Conservation (phyloP, 2,888 invertebrate species). For the Criorhina ranunculi region DNA sequence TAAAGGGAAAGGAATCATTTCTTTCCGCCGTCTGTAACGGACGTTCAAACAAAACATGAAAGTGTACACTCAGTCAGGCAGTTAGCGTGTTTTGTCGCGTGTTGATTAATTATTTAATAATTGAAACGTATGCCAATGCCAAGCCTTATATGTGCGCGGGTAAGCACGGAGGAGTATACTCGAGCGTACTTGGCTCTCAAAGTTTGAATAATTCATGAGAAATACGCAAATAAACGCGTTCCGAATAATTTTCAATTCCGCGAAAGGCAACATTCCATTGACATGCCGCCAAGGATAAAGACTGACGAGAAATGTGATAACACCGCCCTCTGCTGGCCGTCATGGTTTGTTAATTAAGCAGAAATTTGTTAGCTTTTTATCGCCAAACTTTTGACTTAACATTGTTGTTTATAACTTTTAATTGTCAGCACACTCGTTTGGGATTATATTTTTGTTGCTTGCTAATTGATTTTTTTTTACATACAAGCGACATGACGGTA, state of each 20-base stretch:
- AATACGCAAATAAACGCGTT: conserved; percentile 23
- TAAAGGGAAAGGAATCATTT: conserved; percentile 19
- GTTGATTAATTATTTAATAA: conserved; percentile 58
- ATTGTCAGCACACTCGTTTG: conserved; percentile 6
- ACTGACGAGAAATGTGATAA: conserved; percentile 6
- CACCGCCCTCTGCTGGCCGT: background rate
- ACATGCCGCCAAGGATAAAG: background rate
- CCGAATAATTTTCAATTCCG: conserved; percentile 20
- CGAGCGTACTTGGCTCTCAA: background rate
- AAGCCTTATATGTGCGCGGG: background rate
- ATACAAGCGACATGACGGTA: background rate
- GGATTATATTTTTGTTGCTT: conserved; percentile 6
- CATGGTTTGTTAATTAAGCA: conserved; percentile 8
- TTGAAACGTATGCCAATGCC: conserved; percentile 42
- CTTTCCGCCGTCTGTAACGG: conserved; percentile 6
- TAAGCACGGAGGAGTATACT: conserved; percentile 1
- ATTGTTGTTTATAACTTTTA: conserved; percentile 6
- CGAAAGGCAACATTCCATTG: background rate
- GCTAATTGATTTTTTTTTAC: conserved; percentile 9
- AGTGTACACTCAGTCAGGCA: conserved; percentile 1
- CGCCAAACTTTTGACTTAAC: conserved; percentile 14
- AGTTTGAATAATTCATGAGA: conserved; percentile 40
- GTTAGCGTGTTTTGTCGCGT: conserved; percentile 42
- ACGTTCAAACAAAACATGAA: conserved; percentile 23
- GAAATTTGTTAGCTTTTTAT: conserved; percentile 19